These are phyloP conservation scores for Tetramorium alpestre DNA, from an alignment of 1,140 invertebrate species.

Conservation along the genomic window DNA sequence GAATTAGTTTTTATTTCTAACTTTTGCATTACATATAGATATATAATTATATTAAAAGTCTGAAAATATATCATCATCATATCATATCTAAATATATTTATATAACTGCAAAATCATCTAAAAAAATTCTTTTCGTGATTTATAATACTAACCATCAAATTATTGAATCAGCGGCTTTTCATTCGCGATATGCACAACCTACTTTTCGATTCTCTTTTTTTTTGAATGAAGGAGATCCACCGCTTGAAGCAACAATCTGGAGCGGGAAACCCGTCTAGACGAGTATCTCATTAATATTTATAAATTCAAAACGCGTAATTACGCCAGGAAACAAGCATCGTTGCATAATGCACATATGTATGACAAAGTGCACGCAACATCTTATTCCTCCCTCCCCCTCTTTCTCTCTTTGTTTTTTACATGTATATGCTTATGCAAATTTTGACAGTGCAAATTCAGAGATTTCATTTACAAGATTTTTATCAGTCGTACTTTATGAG, in stretches of 20 bases:
- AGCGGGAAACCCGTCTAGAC: constrained; percentile 62
- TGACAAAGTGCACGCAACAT: constrained; percentile 11
- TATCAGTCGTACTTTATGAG: constrained; percentile 5
- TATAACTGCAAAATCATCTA: not conserved
- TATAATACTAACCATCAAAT: not conserved
- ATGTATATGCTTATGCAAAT: constrained; percentile 24
- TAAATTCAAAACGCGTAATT: constrained; percentile 63
- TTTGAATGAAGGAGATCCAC: not conserved
- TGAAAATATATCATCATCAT: not conserved
- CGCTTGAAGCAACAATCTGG: constrained; percentile 47
- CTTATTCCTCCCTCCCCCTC: not conserved
- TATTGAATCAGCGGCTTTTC: not conserved
- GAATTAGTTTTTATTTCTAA: not conserved
- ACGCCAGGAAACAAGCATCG: constrained; percentile 46
- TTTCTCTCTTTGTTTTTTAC: not conserved
- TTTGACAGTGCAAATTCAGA: not conserved
- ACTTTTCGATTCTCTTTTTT: not conserved
- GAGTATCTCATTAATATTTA: constrained; percentile 64
- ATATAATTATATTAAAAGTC: not conserved
- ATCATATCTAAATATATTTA: constrained; percentile 3
- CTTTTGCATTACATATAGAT: not conserved
- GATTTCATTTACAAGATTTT: constrained; percentile 3
- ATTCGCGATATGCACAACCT: not conserved
- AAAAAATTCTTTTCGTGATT: not conserved
- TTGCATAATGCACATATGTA: constrained; percentile 43